A percentile compares a stretch with the other conserved stretches of the same genome.
phyloP scores from a whole-genome alignment of 2,113 vertebrate species.

The human (Homo sapiens) region GRCh38 chr5:145801001-145801500 shows the following conservation, averaged over 20 bases:
- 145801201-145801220: neutral
- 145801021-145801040: neutral
- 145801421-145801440: neutral
- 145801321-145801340: neutral
- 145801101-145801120: neutral
- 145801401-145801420: neutral
- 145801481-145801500: neutral
- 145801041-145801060: neutral
- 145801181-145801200: neutral
- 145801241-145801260: neutral
- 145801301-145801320: neutral
- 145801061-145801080: neutral
- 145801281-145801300: neutral
- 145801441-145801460: neutral
- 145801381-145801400: neutral
- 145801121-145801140: neutral
- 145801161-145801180: neutral
- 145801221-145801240: neutral
- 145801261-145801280: neutral
- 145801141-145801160: neutral
- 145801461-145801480: neutral
- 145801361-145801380: neutral
- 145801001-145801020: accelerated
- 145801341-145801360: neutral
- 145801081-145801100: neutral